Evolutionary conservation across 2,113 vertebrate genomes (phyloP), one percentile per base, ranked within the genome.

Genomic region (Naja naja): DNA sequence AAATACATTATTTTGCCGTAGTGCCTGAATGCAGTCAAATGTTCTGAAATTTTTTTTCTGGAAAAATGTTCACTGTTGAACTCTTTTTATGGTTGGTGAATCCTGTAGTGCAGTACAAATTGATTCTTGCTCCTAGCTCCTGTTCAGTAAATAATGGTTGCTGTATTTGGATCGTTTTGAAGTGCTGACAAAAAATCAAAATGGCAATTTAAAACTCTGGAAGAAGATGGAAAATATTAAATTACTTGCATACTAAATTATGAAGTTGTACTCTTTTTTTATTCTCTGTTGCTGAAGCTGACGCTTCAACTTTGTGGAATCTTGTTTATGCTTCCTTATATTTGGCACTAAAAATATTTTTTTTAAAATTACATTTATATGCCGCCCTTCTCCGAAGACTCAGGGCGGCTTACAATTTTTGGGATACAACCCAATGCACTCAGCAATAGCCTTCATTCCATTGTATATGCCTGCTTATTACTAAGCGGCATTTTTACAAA

Each of bases 241-340:
- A 91, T 47, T 47, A 88, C 30, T 81, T 52, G 43, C 54, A 20
- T 55, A 14, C n/a, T 52, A 93, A 47, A 58, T 92, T 0, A 6
- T 90, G 91, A 93, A 91, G n/a, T 30, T 49, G 95, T 94, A n/a
- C 49, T 54, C 20, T 85, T 87, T 20, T 64, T n/a, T 47, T 25
- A 34, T 89, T 89, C 11, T 27, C 16, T 90, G 92, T 93, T 94
- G 90, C 90, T 64, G 85, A 91, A 53, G n/a, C 8, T 56, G 56
- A 85, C 47, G 92, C 91, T 86, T 69, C 56, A 45, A 45, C 49
- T 52, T 3, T 91, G 30, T 81, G 81, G 49, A 92, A 91, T 74
- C 9, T 23, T 85, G 22, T 91, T 94, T 93, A 30, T 81, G 20
- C 85, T 91, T 22, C 49, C 2, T 8, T 90, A 20, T 85, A 54